Evolutionary conservation across 2,888 invertebrate species (phyloP).

Genomic region (Drosophila paranaensis): DNA sequence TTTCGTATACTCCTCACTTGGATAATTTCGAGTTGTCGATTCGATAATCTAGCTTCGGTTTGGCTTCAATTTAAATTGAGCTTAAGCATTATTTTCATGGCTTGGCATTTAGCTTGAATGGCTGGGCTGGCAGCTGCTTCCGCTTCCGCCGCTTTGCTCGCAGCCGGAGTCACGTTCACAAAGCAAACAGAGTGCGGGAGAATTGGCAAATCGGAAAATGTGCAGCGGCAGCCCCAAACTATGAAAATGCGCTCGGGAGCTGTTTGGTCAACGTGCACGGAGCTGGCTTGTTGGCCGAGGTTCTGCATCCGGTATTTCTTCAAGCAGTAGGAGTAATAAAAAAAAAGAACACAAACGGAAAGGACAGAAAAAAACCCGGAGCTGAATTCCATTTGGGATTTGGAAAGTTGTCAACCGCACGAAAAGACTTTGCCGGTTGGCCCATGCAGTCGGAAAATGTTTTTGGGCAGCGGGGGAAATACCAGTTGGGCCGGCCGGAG

Average conservation of each 20-base stretch:
- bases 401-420: conserved; percentile 41
- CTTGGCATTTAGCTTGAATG: conserved; percentile 6
- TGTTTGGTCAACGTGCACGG: conserved; percentile 41
- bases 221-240: conserved; percentile 29
- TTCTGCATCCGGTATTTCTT: conserved; percentile 30
- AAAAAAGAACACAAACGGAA: conserved; percentile 2
- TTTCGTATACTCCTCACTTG: too few species aligned
- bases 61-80: conserved; percentile 3
- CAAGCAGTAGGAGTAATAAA: conserved; percentile 12
- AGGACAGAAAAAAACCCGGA: conserved; percentile 27
- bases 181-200: conserved; percentile 26
- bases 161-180: conserved; percentile 38
- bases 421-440: conserved; percentile 21
- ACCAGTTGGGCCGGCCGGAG: conserved; percentile 32
- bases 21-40: neutral
- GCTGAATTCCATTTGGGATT: conserved; percentile 37
- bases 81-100: neutral
- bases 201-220: conserved; percentile 28
- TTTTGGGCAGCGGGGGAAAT: conserved; percentile 34
- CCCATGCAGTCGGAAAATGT: conserved; percentile 22
- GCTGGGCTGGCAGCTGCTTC: conserved; percentile 36
- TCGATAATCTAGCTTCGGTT: neutral
- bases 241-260: neutral
- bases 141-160: conserved; percentile 25
- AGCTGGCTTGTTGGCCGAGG: conserved; percentile 2